A percentile compares a stretch with the other conserved stretches of the same genome.
Evolutionary conservation across 1,140 invertebrate genomes (phyloP).

Genomic region (Diorhabda carinulata): DNA sequence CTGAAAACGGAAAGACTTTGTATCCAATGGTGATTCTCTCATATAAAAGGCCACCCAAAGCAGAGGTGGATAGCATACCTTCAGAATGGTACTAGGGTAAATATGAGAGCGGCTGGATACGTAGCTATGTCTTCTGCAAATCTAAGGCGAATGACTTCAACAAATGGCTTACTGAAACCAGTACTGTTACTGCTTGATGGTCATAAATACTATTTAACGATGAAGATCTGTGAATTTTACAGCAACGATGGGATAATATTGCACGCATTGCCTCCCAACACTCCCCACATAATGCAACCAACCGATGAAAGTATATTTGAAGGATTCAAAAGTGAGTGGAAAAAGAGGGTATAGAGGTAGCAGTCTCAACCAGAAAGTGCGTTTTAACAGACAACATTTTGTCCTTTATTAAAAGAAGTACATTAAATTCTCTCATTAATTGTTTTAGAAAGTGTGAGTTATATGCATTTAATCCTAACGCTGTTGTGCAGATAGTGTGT

Average conservation of each 20-base stretch:
- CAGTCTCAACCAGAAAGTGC: slow-evolving; percentile 26
- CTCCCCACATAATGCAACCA: slow-evolving; percentile 48
- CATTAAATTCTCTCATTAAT: slow-evolving; percentile 34
- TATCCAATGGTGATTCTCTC: no score
- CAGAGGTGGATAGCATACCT: no score
- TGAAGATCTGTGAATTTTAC: slow-evolving; percentile 45
- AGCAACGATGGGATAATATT: slow-evolving; percentile 44
- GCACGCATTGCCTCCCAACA: slow-evolving; percentile 46
- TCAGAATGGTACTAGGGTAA: no score
- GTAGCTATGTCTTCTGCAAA: no score
- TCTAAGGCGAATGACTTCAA: no score
- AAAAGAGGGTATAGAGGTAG: slow-evolving; percentile 30
- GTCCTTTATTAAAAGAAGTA: not conserved
- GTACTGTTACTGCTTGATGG: slow-evolving; percentile 46
- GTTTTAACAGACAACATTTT: not conserved
- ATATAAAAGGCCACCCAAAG: no score
- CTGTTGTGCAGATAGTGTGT: slow-evolving; percentile 13
- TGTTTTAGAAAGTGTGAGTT: slow-evolving; percentile 39
- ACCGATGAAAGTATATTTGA: slow-evolving; percentile 46
- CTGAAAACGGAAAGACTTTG: no score
- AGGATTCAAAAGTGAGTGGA: slow-evolving; percentile 43
- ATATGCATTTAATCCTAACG: slow-evolving; percentile 8
- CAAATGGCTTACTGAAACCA: no score
- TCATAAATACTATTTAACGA: slow-evolving; percentile 45
- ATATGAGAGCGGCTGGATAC: no score